Evolutionary conservation across 2,888 invertebrate genomes (phyloP).

Genomic region (Clanis bilineata): DNA sequence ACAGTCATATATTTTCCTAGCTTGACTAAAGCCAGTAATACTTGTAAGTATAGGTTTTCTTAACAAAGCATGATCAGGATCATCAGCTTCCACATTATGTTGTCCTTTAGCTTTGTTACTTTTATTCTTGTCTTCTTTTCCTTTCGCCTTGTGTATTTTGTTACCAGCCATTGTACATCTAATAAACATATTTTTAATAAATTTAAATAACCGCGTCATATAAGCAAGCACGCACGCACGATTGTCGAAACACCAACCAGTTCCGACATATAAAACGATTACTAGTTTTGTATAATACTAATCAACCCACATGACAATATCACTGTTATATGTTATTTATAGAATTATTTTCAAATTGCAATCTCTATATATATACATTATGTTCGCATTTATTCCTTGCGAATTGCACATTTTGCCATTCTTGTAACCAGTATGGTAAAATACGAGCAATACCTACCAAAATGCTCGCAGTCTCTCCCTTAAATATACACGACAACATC

Average conservation of each 20-base stretch:
- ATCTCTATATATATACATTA: neutral
- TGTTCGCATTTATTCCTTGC: too few relatives aligned
- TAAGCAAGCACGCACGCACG: neutral
- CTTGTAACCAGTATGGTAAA: neutral
- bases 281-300: conserved; percentile 49
- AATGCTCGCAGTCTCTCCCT: conserved; percentile 75
- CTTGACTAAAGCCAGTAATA: conserved; percentile 86
- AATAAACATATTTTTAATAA: conserved; percentile 21
- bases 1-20: conserved; percentile 86
- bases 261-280: conserved; percentile 24
- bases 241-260: neutral
- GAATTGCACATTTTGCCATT: neutral
- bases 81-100: conserved; percentile 63
- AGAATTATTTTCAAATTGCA: conserved; percentile 16
- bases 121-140: conserved; percentile 67
- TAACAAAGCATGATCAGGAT: conserved; percentile 80
- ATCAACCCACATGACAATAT: conserved; percentile 42
- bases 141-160: conserved; percentile 69
- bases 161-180: conserved; percentile 67
- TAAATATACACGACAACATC: conserved; percentile 61
- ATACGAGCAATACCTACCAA: conserved; percentile 55
- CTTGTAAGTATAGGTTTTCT: conserved; percentile 87
- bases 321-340: conserved; percentile 24
- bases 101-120: conserved; percentile 49
- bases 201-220: neutral